Percentiles rank a stretch among this genome's conserved stretches.
Conservation (phyloP, 2,797 vertebrate species). For the Pseudocheirus occidentalis region DNA sequence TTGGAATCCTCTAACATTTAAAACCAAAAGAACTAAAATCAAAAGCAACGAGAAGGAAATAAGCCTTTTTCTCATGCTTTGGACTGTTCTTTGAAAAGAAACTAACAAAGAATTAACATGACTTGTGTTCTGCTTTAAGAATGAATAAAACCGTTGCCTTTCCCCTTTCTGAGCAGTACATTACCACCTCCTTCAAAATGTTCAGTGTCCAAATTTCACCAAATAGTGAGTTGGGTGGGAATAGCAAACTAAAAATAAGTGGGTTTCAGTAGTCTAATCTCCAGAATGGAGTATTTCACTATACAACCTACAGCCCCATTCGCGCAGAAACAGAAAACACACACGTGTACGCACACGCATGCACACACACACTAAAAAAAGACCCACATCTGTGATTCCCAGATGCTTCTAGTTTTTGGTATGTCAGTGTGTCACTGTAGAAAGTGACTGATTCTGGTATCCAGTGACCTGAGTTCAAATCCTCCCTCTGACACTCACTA, state of each 20-base stretch:
- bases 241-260: not conserved
- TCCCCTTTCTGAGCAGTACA: conserved; percentile 4
- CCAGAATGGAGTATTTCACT: not conserved
- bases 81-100: not conserved
- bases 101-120: not conserved
- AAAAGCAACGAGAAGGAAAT: conserved; percentile 8
- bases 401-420: not conserved
- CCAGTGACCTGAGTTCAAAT: not conserved
- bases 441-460: not conserved
- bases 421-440: not conserved
- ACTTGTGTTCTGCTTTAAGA: conserved; percentile 19
- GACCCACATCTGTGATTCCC: not conserved
- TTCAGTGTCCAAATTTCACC: not conserved
- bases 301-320: not conserved
- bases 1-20: not conserved
- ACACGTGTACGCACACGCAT: not conserved
- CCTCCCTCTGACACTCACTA: not conserved
- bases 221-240: not conserved
- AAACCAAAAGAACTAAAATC: not conserved
- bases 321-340: not conserved
- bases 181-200: not conserved
- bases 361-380: not conserved
- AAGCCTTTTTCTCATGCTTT: not conserved
- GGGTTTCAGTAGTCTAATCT: not conserved
- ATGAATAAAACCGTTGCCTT: not conserved